Base-by-base conservation (phyloP, 2,888 invertebrate genomes). In the Dendrolimus pini region DNA sequence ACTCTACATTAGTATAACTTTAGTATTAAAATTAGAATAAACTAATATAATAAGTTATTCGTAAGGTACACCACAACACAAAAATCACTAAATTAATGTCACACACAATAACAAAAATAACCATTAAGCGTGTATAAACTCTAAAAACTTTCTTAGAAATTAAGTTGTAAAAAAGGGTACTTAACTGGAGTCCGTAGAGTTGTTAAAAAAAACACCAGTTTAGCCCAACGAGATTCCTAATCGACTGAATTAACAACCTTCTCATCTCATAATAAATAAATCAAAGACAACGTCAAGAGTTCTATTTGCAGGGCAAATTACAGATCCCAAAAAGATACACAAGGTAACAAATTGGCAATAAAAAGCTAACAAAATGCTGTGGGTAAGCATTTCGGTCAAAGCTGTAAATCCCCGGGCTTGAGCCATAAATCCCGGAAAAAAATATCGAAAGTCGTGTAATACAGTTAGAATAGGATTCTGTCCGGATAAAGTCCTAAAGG, bases 331-430 rank as follows among this genome's bases (percentile, higher is more conserved):
- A 82, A 83, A 86, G 83, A 85, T 86, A 86, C 83, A 86, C 80
- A 83, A 81, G 83, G 85, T 84, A 85, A 85, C 86, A 85, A 87
- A 88, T 86, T 83, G 87, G 77, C 86, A 83, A 87, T 89, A 87
- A 88, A 89, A 86, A 85, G 81, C 83, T 85, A 86, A 85, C 86
- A 84, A 86, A 86, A 86, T 82, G 81, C 76, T 81, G 80, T 75
- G 83, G 85, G 83, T 83, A 82, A 85, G 83, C 84, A 82, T 84
- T 85, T 80, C 81, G 87, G 85, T 85, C 85, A 82, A 84, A 83
- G 85, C 82, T 86, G 87, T 88, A 87, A 89, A 88, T 89, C 86
- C 84, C 78, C 66, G 68, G 75, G 70, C 74, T 73, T 62, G 67
- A 69, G 76, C 75, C 73, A 85, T 87, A 88, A 88, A 88, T 88